A percentile compares a stretch with the other conserved stretches of the same genome.
Evolutionary conservation across 1,140 invertebrate genomes (phyloP).

Genomic region (Drosophila suzukii): DNA sequence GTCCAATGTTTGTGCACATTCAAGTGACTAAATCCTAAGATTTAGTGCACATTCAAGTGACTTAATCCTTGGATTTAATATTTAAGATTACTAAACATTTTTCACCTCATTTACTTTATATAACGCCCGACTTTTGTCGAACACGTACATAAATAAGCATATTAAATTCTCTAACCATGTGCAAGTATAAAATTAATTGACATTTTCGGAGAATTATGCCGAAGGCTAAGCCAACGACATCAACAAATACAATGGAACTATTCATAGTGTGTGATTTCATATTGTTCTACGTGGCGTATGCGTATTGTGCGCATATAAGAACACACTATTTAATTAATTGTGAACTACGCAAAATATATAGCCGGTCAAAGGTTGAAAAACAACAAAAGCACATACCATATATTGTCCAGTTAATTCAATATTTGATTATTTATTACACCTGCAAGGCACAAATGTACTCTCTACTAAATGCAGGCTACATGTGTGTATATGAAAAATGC

Average conservation of each 20-base stretch:
- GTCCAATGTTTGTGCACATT: constrained; percentile 24
- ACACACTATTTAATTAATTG: constrained; percentile 49
- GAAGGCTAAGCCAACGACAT: constrained; percentile 4
- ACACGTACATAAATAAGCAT: not conserved
- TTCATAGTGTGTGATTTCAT: constrained; percentile 7
- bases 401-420: constrained; percentile 69
- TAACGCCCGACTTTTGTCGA: not conserved
- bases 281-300: constrained; percentile 24
- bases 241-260: not conserved
- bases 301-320: constrained; percentile 17
- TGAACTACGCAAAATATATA: constrained; percentile 33
- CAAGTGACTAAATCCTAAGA: constrained; percentile 15
- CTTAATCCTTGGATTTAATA: constrained; percentile 6
- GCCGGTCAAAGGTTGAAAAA: constrained; percentile 29
- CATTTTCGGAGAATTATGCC: constrained; percentile 17
- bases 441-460: constrained; percentile 53
- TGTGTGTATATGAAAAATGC: constrained; percentile 22
- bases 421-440: constrained; percentile 70
- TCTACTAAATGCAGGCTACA: constrained; percentile 52
- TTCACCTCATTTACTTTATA: constrained; percentile 24
- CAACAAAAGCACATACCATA: constrained; percentile 25
- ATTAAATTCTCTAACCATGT: constrained; percentile 9
- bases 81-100: not conserved
- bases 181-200: constrained; percentile 17
- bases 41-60: constrained; percentile 23